A percentile compares a stretch with the other conserved stretches of the same genome.
These are phyloP conservation scores for Phrynosoma platyrhinos DNA, from an alignment of 2,113 vertebrate species.

Conservation along the genomic window DNA sequence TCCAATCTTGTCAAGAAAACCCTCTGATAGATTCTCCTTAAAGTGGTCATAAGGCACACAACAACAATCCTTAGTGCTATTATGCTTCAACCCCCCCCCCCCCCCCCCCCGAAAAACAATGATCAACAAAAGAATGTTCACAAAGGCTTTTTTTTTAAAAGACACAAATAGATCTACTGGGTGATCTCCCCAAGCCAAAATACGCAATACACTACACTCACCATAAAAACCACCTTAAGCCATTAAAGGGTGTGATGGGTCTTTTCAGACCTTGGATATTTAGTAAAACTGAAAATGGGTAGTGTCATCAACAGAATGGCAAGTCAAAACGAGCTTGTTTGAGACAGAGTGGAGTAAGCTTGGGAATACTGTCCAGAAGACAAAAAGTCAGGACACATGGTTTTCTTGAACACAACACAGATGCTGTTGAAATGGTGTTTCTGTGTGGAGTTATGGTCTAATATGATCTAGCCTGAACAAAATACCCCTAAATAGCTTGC, in stretches of 20 bases:
- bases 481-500: not conserved
- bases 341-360: not conserved
- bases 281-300: not conserved
- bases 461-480: not conserved
- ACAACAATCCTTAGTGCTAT: not conserved
- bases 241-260: not conserved
- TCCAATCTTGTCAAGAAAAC: no score
- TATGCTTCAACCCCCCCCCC: not conserved
- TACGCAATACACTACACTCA: not conserved
- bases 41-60: no score
- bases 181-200: not conserved
- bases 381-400: not conserved
- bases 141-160: no score
- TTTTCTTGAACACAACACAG: not conserved
- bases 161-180: no score
- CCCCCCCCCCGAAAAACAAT: no score
- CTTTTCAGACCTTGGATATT: constrained; percentile 5
- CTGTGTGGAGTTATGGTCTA: not conserved
- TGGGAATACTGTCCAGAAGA: not conserved
- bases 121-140: not conserved
- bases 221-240: not conserved
- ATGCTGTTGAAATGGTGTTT: not conserved
- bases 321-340: not conserved
- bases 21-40: no score
- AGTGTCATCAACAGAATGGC: not conserved